phyloP scores from a whole-genome alignment of 2,797 vertebrate genomes.

The Enteromius thamalakanensis region DNA sequence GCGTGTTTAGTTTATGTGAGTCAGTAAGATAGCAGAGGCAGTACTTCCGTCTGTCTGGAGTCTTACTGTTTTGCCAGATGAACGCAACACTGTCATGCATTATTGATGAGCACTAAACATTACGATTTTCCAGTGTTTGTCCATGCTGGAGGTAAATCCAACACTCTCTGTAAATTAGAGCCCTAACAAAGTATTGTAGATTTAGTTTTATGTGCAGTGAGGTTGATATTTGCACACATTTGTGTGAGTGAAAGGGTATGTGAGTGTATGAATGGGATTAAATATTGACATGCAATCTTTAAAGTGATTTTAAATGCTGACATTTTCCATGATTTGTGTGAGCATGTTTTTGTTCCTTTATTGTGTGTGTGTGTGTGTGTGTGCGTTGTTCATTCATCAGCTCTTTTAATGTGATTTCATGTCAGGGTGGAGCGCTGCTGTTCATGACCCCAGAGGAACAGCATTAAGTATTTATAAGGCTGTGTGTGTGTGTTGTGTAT shows the following conservation, averaged over 20 bases:
- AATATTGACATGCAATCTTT: slow-evolving; percentile 52
- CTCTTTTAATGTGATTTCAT: slow-evolving; percentile 22
- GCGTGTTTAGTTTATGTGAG: background rate
- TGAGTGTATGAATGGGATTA: slow-evolving; percentile 38
- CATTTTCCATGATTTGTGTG: slow-evolving; percentile 19
- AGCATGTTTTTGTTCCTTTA: background rate
- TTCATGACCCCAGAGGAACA: slow-evolving; percentile 35
- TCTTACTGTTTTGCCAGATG: background rate
- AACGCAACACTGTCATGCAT: background rate
- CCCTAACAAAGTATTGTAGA: background rate
- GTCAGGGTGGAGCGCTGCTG: slow-evolving; percentile 26
- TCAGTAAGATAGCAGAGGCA: background rate
- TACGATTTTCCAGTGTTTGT: background rate
- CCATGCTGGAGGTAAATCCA: background rate
- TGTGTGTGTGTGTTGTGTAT: slow-evolving; percentile 12
- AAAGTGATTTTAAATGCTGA: slow-evolving; percentile 52
- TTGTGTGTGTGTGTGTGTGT: slow-evolving; percentile 4
- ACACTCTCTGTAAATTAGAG: background rate
- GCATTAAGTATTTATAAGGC: slow-evolving; percentile 22
- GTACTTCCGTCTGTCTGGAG: background rate
- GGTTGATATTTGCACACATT: background rate
- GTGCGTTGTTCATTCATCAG: slow-evolving; percentile 17
- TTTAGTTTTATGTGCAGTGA: background rate
- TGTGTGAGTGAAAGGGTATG: background rate
- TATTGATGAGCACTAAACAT: slow-evolving; percentile 16